Evolutionary conservation across 1,140 invertebrate genomes (phyloP).

Genomic region (Bacillus rossius): DNA sequence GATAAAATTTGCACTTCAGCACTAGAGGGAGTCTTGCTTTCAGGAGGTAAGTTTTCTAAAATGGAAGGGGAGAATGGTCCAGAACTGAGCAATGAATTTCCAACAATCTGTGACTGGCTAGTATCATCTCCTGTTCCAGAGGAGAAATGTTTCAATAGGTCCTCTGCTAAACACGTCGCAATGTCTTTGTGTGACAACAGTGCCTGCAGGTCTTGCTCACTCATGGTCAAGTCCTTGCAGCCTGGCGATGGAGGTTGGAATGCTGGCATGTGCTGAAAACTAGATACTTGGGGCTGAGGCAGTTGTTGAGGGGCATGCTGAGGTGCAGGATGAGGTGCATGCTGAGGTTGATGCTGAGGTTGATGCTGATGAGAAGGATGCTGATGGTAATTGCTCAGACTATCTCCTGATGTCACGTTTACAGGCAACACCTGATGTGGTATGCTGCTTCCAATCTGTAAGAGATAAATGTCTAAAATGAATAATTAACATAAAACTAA

Average conservation of each 20-base stretch:
- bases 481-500: too few species aligned
- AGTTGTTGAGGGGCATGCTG: slow-evolving; percentile 14
- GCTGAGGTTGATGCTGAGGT: neutral
- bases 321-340: slow-evolving; percentile 1
- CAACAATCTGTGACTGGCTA: too few species aligned
- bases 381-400: too few species aligned
- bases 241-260: neutral
- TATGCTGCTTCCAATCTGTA: too few species aligned
- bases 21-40: too few species aligned
- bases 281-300: neutral
- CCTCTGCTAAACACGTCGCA: slow-evolving; percentile 74
- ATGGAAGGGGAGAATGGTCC: slow-evolving; percentile 53
- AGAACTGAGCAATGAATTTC: slow-evolving; percentile 36
- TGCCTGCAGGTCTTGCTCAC: slow-evolving; percentile 65
- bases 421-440: too few species aligned
- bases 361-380: neutral
- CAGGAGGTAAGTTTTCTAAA: slow-evolving; percentile 21
- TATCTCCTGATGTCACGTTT: too few species aligned
- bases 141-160: slow-evolving; percentile 74
- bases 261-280: neutral
- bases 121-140: slow-evolving; percentile 47
- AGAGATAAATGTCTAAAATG: too few species aligned
- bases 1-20: too few species aligned
- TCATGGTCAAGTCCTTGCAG: slow-evolving; percentile 8
- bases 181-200: slow-evolving; percentile 66